Evolutionary conservation across 2,797 vertebrate genomes (phyloP), one percentile per base, ranked within the genome.

Genomic region (Syngnathus rostellatus): DNA sequence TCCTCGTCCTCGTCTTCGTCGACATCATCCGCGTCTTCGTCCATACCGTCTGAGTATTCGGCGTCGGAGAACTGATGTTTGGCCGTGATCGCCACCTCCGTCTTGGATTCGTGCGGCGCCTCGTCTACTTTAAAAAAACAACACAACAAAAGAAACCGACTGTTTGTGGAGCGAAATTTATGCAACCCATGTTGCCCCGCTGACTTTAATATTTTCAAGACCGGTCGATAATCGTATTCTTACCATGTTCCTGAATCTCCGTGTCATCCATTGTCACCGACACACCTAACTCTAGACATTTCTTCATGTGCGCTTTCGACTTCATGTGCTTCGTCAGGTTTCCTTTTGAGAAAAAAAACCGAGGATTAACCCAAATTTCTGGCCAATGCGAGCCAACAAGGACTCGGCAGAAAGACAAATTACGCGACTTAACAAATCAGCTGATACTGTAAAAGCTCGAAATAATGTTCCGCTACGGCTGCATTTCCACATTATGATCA

Each of bases 301-400:
- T 99, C 87, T 99, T 99, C 93, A 96, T 97, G 80, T 99, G 97
- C 43, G 97, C 97, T 88, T 99, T 99, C 69, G 97, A 99, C 86
- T 99, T 99, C 97, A 99, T 99, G 84, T 99, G 97, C 89, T 99
- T 99, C 8, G 97, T 99, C 77, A 99, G 89, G 85, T 99, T 99
- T 88, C 97, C 97, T 99, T 48, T 48, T 48, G 14, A 67, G n/a
- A 39, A 2, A 65, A 0, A 12, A 64, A 71, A 16, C 9, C 50
- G 12, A 31, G 3, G 31, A 38, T n/a, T 9, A 31, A 37, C 25
- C 37, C 40, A 16, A 31, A 31, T 48, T 38, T 17, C 31, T 50
- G 16, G 16, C 25, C 16, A 2, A 5, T 41, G 58, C 12, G 38
- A 60, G 39, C 38, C 12, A 60, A 58, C 55, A 10, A 64, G 25